These are phyloP conservation scores for Elachura formosa DNA, from an alignment of 2,113 vertebrate species.

Conservation along the genomic window DNA sequence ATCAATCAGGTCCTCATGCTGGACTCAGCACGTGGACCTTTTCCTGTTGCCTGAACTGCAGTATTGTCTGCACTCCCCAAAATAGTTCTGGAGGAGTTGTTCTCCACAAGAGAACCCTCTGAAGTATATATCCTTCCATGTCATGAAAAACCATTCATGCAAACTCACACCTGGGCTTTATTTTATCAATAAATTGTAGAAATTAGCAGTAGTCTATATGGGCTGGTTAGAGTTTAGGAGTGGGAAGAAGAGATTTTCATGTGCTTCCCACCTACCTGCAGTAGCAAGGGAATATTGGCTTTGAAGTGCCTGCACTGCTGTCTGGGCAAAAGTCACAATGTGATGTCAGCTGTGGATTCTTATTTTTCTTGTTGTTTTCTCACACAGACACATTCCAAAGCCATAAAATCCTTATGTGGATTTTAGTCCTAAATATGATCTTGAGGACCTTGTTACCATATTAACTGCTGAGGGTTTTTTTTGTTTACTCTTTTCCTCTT, in stretches of 20 bases:
- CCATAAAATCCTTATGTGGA: neutral
- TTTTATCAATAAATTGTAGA: neutral
- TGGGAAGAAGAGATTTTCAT: neutral
- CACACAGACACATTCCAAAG: neutral
- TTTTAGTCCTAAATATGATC: neutral
- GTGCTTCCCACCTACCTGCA: neutral
- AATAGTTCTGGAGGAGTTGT: neutral
- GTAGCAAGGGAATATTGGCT: neutral
- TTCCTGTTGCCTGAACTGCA: neutral
- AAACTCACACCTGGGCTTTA: neutral
- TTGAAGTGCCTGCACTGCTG: fast-evolving
- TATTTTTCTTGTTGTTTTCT: neutral
- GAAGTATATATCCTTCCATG: neutral
- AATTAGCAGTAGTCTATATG: neutral
- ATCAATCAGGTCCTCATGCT: neutral
- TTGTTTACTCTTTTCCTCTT: neutral
- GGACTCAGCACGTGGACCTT: neutral
- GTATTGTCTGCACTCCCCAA: neutral
- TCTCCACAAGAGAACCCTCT: neutral
- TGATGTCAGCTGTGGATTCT: neutral
- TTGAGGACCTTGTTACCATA: neutral
- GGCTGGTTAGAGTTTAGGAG: neutral
- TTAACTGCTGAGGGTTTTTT: neutral
- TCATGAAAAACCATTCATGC: neutral
- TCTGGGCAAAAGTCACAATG: neutral